Evolutionary conservation across 2,888 invertebrate genomes (phyloP), one percentile per base, ranked within the genome.

Genomic region (Nemurella pictetii): DNA sequence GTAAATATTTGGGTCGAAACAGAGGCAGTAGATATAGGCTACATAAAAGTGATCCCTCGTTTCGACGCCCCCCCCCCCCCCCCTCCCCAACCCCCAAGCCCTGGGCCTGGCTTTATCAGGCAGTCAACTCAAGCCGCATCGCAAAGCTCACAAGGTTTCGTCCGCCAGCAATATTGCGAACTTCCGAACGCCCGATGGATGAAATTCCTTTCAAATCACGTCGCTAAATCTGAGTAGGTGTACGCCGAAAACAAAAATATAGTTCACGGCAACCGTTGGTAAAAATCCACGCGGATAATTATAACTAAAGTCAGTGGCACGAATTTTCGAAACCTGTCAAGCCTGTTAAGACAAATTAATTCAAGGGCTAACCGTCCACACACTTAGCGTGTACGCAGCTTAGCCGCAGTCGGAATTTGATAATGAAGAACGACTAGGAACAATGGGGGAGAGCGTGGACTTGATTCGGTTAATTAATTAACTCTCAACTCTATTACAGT

Each of bases 381-480:
- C 78, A 30, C 78, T 30, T 30, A 29, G 78, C 78, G 29, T 78
- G 78, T 78, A 30, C 5, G 25, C 25, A 29, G 78, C 78, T 29
- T 82, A 82, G 72, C 82, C 82, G 35, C 81, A 35, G 72, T 81
- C 73, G 84, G 84, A 84, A 84, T 84, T 80, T 84, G 84, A 80
- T 84, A 80, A 80, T 84, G 80, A 84, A 72, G 72, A 80, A 84
- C 81, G 84, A 81, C 84, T 35, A 72, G 35, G 28, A 84, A 36
- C 82, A 84, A 74, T 74, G 82, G 28, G 74, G 27, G 81, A 74
- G 74, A 74, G 74, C 80, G 20, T 55, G 73, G 82, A 81, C 82
- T 84, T 81, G 82, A 84, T 80, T 82, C 84, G 77, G 30, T 75
- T 84, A 84, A 82, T 84, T 84, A 84, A 84, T 84, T 82, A 84